Evolutionary conservation across 2,888 invertebrate genomes (phyloP), one percentile per base, ranked within the genome.

Genomic region (Pachycephus smyrnensis): DNA sequence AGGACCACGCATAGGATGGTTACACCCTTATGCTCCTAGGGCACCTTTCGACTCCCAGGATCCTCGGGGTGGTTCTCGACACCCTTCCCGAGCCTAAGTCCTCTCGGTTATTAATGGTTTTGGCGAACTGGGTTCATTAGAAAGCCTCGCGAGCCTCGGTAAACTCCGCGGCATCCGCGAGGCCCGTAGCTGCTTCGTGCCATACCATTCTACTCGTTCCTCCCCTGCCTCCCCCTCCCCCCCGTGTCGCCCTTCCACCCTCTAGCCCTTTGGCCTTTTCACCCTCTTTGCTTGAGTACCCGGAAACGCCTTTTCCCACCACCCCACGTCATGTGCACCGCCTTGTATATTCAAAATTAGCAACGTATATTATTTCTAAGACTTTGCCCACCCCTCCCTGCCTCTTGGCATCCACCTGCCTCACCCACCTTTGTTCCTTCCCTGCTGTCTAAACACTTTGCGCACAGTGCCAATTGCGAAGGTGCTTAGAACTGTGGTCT

Each of bases 91-190:
- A 75, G 69, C 68, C 68, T 35, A 37, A 80, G 86, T 81, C 81
- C 55, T 79, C 15, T 80, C 82, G 83, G 87, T 90, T 90, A 90
- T 90, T 90, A 90, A 90, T 90, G 90, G 90, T 89, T 89, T 83
- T 87, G 84, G 84, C 87, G 84, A 87, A 88, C 86, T 83, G 84
- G 84, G 90, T 90, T 90, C 90, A 90, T 90, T 90, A 90, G 88
- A 88, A 85, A 87, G 83, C 83, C 82, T 75, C 74, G 75, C 74
- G 75, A 76, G 68, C 40, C 74, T 40, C 77, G 76, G 73, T 73
- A 76, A 73, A 78, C 71, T 35, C 30, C 76, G 33, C 71, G 69
- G 82, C 81, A 81, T 81, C 82, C 80, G 80, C 77, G 76, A 73
- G 73, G 12, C 73, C 15, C 30, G 71, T 12, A 15, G 71, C 31